Base-by-base conservation (phyloP, 1,140 invertebrate genomes). In the Cephus cinctus region DNA sequence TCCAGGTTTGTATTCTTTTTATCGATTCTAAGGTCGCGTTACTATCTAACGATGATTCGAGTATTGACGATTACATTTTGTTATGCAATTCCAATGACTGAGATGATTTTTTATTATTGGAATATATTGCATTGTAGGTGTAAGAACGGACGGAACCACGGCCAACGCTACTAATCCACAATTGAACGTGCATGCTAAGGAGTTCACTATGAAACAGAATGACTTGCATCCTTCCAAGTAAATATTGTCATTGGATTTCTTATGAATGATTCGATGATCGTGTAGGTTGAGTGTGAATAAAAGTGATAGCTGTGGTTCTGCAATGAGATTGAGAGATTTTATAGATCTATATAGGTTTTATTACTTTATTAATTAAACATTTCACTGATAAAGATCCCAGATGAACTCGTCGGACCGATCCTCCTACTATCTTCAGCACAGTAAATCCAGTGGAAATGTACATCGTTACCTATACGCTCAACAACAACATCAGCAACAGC, bases 151-250 rank as follows among this genome's bases (percentile, higher is more conserved):
- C 56, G 63, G 64, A 47, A 61, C 65, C 15, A 67, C 67, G 45
- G 53, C 65, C 44, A 69, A 63, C 56, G 53, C 47, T 25, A 57
- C 59, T 31, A 75, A 73, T 67, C 69, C 65, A 9, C 66, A 86
- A 76, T 78, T 90, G 57, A 90, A 91, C 71, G 87, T 90, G 42
- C 86, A 90, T 77, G 89, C 88, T 32, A 89, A 89, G 75, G 89
- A 90, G 79, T 90, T 92, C 70, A 89, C 86, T 53, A 88, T 88
- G 86, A 83, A 82, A 71, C 77, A 81, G 23, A 79, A 81, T 69
- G 81, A 83, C 54, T 75, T 78, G 57, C 79, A 83, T 64, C 77
- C 60, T 51, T 77, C 70, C 50, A 81, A 78, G 83, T 84, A 65
- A 80, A 74, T 59, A 59, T 56, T 20, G 12, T n/a, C 30, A 25